These are phyloP conservation scores for Apodemus speciosus DNA, from an alignment of 2,113 vertebrate species.

Conservation along the genomic window DNA sequence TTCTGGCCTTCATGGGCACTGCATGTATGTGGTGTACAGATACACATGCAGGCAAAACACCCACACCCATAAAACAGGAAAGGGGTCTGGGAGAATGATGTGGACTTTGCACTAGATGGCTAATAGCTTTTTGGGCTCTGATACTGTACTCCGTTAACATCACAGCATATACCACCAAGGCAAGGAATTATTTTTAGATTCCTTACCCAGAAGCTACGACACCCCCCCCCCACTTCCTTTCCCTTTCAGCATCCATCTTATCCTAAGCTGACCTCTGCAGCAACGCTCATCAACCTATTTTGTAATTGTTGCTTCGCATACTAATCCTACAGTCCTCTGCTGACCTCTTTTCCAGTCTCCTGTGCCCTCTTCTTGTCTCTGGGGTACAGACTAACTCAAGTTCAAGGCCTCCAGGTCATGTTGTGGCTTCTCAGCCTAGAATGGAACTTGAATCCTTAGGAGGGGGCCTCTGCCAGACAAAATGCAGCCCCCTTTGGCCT, in stretches of 20 bases:
- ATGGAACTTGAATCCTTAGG: not conserved
- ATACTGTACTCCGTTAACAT: not conserved
- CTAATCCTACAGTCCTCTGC: not conserved
- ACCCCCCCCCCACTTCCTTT: accelerated
- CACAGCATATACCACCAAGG: not conserved
- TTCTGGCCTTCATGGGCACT: not conserved
- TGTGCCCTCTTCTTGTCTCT: conserved; percentile 14
- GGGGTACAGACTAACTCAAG: not conserved
- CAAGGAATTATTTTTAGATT: not conserved
- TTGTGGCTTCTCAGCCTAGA: not conserved
- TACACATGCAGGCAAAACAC: not conserved
- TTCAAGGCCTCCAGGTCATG: not conserved
- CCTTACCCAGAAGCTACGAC: not conserved
- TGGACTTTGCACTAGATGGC: too few relatives aligned
- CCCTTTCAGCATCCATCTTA: not conserved
- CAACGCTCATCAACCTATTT: not conserved
- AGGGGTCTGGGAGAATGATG: not conserved
- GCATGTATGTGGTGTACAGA: not conserved
- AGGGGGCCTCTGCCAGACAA: not conserved
- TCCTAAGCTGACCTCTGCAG: not conserved
- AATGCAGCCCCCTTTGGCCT: not conserved
- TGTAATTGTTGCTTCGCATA: conserved; percentile 12
- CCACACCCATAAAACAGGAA: not conserved
- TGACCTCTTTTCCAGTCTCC: not conserved
- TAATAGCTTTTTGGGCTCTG: not conserved